Base-by-base conservation (phyloP, 2,888 invertebrate genomes). In the Cheilosia scutellata region DNA sequence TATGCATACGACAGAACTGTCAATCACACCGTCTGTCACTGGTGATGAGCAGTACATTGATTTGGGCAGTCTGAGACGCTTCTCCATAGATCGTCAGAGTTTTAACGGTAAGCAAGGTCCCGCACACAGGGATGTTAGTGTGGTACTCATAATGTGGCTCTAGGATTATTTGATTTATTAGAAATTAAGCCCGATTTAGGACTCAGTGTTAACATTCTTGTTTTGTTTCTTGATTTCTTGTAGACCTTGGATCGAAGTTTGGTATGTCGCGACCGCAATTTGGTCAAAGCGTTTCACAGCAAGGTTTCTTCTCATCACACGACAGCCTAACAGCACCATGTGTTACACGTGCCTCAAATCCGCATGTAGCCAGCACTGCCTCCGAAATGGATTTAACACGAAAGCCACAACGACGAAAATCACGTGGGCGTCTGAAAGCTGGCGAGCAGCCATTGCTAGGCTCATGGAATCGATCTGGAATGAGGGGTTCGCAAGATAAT, bases 241-340 rank as follows among this genome's bases (percentile, higher is more conserved):
- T 93, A 95, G 95, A 95, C 93, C 94, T 97, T 93, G 96, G 96
- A 92, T 96, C 96, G 93, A 96, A 96, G 93, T 95, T 96, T 94
- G 95, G 96, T 90, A 95, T 95, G 93, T 93, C 94, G 91, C 94
- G 94, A 93, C 94, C 92, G 90, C 92, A 92, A 90, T 92, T 93
- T 89, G 92, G 92, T 84, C 92, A 93, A 88, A 92, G 92, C 89
- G 91, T 92, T 87, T 92, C 93, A 89, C 94, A 93, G 90, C 94
- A 95, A 93, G 94, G 94, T 91, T 95, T 95, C 93, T 95, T 95
- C 91, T 94, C 95, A 89, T 96, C 96, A 89, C 94, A 96, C 89
- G 96, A 96, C 91, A 96, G 96, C 90, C 94, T 96, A 91, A 94
- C 95, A 89, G 94, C 95, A 88, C 95, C 95, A 90, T 95, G 95